A percentile compares a stretch with the other conserved stretches of the same genome.
Evolutionary conservation across 37 sponge, comb jelly and placozoan genomes (phyloP).

Genomic region (Haliclona indistincta): DNA sequence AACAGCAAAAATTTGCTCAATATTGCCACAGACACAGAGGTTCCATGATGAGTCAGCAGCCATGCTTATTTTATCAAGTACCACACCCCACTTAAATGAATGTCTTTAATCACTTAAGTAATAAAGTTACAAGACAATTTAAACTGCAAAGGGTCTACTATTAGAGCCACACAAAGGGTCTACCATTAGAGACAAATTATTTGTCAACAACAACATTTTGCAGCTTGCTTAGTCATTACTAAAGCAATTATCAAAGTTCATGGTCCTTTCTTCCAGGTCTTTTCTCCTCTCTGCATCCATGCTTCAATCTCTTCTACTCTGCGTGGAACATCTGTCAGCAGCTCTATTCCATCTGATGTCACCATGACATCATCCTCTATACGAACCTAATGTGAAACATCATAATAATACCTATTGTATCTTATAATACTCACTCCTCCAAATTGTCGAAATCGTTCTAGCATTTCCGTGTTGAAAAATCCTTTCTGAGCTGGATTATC

Average conservation of each 20-base stretch:
- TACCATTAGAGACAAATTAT: no score
- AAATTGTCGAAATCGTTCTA: conserved; percentile 65
- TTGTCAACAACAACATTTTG: not conserved
- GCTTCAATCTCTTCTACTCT: conserved; percentile 93
- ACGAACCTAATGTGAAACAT: conserved; percentile 61
- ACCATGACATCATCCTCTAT: conserved; percentile 94
- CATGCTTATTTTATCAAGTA: no score
- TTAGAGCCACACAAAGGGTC: no score
- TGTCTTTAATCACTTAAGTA: no score
- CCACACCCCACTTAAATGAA: no score
- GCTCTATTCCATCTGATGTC: conserved; percentile 76
- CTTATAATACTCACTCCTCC: conserved; percentile 83
- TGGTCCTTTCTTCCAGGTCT: conserved; percentile 35
- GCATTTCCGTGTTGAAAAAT: conserved; percentile 81
- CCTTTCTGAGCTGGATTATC: conserved; percentile 71
- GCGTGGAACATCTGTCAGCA: conserved; percentile 92
- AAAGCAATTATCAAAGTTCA: not conserved
- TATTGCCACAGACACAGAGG: no score
- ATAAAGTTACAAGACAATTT: no score
- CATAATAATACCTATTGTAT: not conserved
- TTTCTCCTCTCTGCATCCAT: conserved; percentile 87
- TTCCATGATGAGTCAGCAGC: no score
- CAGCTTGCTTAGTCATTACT: not conserved
- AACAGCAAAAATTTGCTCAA: no score
- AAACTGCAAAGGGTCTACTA: no score